A percentile compares a stretch with the other conserved stretches of the same genome.
Evolutionary conservation across 2,113 vertebrate species (phyloP).

Genomic region (Lepus europaeus): DNA sequence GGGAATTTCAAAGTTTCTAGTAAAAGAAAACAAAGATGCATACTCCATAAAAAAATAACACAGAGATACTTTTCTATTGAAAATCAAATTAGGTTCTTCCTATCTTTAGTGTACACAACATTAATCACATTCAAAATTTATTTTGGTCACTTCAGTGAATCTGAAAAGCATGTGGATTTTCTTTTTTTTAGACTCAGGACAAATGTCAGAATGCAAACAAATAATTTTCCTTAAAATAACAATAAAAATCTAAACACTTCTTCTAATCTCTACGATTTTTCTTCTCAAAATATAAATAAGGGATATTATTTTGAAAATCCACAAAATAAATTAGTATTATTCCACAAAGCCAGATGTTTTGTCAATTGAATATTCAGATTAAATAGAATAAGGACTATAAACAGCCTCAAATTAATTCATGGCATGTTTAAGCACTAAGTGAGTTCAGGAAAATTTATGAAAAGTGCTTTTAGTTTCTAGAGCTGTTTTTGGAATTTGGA

Average conservation of each 20-base stretch:
- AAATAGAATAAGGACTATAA: neutral
- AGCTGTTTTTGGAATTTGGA: slow-evolving; percentile 6
- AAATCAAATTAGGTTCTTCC: slow-evolving; percentile 46
- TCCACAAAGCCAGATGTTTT: slow-evolving; percentile 39
- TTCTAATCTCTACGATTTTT: neutral
- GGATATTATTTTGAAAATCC: slow-evolving; percentile 15
- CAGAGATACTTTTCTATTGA: neutral
- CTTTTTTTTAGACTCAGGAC: slow-evolving; percentile 9
- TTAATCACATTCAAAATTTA: slow-evolving; percentile 11
- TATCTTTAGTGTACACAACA: neutral
- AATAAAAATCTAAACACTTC: neutral
- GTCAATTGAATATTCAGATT: neutral
- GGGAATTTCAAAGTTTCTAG: slow-evolving; percentile 24
- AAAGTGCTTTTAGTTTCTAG: slow-evolving; percentile 18
- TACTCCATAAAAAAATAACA: slow-evolving; percentile 5
- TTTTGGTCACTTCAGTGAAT: slow-evolving; percentile 38
- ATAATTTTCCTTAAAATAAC: slow-evolving; percentile 48
- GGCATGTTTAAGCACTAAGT: neutral
- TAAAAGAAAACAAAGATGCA: slow-evolving; percentile 30
- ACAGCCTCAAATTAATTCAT: neutral
- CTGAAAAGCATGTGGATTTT: neutral
- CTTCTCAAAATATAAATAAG: slow-evolving; percentile 16
- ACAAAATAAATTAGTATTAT: slow-evolving; percentile 45
- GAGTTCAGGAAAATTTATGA: slow-evolving; percentile 9
- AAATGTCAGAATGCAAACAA: slow-evolving; percentile 47